These are phyloP conservation scores for Ascidia mentula DNA, from an alignment of 23 tunicate species.

Conservation along the genomic window DNA sequence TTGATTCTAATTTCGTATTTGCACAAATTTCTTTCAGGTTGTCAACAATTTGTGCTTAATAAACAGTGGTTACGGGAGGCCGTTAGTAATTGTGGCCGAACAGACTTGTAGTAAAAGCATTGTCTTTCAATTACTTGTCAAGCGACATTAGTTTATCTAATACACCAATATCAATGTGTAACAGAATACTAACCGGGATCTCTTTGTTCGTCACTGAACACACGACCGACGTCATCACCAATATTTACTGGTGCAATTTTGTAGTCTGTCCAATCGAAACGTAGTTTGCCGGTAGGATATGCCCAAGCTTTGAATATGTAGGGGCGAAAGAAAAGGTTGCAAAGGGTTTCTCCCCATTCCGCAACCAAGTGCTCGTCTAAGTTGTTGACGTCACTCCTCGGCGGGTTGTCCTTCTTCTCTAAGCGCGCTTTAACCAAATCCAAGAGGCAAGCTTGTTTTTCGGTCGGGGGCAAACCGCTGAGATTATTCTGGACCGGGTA, in stretches of 20 bases:
- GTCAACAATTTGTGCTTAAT: no score
- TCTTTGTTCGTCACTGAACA: constrained; percentile 52
- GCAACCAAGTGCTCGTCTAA: constrained; percentile 73
- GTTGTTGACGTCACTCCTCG: constrained; percentile 2
- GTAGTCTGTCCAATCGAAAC: constrained; percentile 48
- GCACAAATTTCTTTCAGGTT: no score
- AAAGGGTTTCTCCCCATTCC: constrained; percentile 94
- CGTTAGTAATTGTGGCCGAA: no score
- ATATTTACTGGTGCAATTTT: constrained; percentile 68
- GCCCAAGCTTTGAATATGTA: constrained; percentile 93
- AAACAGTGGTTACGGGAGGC: no score
- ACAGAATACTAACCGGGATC: constrained; percentile 55
- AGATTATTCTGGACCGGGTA: constrained; percentile 79
- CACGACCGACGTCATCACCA: constrained; percentile 49
- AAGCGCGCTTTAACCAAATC: constrained; percentile 72
- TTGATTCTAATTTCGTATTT: no score
- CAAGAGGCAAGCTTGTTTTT: constrained; percentile 53
- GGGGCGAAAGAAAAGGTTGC: constrained; percentile 92
- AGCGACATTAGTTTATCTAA: no score
- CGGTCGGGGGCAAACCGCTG: constrained; percentile 57
- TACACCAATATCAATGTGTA: no score
- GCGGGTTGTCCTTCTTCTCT: constrained; percentile 10
- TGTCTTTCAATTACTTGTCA: no score
- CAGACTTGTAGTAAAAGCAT: no score
- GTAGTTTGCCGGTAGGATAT: constrained; percentile 79